These are phyloP conservation scores for Eupithecia tripunctaria DNA, from an alignment of 2,888 invertebrate genomes.

Conservation along the genomic window DNA sequence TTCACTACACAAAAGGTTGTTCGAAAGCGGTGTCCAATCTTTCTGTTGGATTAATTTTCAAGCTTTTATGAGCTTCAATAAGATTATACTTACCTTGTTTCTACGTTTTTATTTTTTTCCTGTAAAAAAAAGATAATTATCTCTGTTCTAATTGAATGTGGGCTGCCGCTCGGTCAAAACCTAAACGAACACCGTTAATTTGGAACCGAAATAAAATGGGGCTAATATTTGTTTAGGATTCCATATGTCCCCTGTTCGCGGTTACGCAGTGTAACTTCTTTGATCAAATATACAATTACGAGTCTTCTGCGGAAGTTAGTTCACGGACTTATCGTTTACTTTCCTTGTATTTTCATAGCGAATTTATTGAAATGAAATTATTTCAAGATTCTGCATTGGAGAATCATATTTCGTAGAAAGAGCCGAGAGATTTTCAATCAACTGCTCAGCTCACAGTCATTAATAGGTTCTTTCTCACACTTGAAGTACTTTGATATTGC, in stretches of 20 bases:
- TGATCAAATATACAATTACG: constrained; percentile 28
- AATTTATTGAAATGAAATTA: not conserved
- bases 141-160: constrained; percentile 33
- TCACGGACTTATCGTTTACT: constrained; percentile 11
- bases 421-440: constrained; percentile 1
- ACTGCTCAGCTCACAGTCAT: not conserved
- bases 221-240: constrained; percentile 57
- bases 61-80: constrained; percentile 1
- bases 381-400: not conserved
- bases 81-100: not conserved
- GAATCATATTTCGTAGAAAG: constrained; percentile 1
- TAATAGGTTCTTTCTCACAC: not conserved
- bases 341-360: constrained; percentile 6
- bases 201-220: constrained; percentile 51
- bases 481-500: constrained; percentile 18
- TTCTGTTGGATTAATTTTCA: not conserved
- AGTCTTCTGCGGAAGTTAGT: constrained; percentile 6
- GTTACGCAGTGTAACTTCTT: constrained; percentile 24
- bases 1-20: not conserved
- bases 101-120: constrained; percentile 16
- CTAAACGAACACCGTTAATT: constrained; percentile 44
- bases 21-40: constrained; percentile 4
- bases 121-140: constrained; percentile 28
- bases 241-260: constrained; percentile 46
- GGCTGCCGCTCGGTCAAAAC: constrained; percentile 33